Evolutionary conservation across 2,888 invertebrate species (phyloP).

Genomic region (Artemia sinica): DNA sequence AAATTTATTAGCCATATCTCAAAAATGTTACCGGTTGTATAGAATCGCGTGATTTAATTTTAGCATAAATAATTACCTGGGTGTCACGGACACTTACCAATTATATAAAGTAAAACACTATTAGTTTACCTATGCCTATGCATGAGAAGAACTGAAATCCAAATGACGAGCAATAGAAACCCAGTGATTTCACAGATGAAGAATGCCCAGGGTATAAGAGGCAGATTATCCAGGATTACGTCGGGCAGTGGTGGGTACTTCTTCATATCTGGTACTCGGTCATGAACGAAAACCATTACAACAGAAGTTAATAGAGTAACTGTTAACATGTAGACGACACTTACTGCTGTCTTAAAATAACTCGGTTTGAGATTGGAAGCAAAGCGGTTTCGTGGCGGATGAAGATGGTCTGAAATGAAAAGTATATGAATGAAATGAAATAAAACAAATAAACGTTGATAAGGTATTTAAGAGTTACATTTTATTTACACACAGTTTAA

Average conservation of each 20-base stretch:
- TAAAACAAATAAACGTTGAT: no score
- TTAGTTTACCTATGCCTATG: conserved; percentile 74
- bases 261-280: conserved; percentile 93
- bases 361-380: conserved; percentile 61
- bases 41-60: no score
- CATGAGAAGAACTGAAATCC: conserved; percentile 73
- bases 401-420: conserved; percentile 9
- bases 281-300: conserved; percentile 98
- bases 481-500: no score
- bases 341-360: conserved; percentile 72
- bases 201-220: conserved; percentile 98
- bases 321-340: conserved; percentile 68
- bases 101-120: no score
- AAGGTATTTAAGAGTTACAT: no score
- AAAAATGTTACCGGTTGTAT: no score
- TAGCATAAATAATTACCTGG: no score
- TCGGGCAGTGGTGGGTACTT: conserved; percentile 97
- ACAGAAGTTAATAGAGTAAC: conserved; percentile 88
- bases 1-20: no score
- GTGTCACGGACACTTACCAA: no score
- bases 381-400: neutral
- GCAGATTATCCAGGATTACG: conserved; percentile 93
- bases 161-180: conserved; percentile 65
- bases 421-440: neutral
- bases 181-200: conserved; percentile 94